These are phyloP conservation scores for Prunella strophiata DNA, from an alignment of 2,797 vertebrate species.

Conservation along the genomic window DNA sequence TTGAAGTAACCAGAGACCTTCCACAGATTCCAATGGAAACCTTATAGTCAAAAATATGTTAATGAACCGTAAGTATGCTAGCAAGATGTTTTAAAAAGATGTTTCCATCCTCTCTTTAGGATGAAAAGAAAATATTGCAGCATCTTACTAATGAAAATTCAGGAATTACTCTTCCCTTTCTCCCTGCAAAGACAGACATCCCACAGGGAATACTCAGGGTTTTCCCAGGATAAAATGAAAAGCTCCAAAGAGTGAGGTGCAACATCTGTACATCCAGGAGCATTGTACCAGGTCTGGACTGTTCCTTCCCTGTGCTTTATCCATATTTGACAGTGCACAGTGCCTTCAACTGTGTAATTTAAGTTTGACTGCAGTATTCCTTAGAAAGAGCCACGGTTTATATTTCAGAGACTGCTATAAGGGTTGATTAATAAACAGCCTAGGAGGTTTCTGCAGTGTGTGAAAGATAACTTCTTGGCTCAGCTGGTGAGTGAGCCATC, in stretches of 20 bases:
- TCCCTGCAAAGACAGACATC: neutral
- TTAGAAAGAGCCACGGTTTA: neutral
- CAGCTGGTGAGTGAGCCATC: neutral
- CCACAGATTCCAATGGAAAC: neutral
- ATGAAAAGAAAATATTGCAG: neutral
- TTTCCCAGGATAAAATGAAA: neutral
- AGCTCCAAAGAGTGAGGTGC: neutral
- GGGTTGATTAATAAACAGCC: neutral
- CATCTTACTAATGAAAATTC: neutral
- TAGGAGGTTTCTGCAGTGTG: neutral
- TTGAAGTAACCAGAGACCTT: neutral
- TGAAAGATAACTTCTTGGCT: neutral
- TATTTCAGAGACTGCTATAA: neutral
- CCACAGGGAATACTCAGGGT: neutral
- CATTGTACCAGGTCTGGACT: neutral
- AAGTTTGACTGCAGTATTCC: neutral
- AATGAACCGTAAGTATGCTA: neutral
- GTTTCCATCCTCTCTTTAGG: neutral
- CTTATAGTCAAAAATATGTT: neutral
- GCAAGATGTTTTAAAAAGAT: neutral
- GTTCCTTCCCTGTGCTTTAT: neutral
- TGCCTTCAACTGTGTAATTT: neutral
- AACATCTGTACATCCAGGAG: neutral
- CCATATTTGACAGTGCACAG: neutral
- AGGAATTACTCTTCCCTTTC: neutral